Conservation (phyloP, 2,113 vertebrate genomes). For the Rhinoderma darwinii region DNA sequence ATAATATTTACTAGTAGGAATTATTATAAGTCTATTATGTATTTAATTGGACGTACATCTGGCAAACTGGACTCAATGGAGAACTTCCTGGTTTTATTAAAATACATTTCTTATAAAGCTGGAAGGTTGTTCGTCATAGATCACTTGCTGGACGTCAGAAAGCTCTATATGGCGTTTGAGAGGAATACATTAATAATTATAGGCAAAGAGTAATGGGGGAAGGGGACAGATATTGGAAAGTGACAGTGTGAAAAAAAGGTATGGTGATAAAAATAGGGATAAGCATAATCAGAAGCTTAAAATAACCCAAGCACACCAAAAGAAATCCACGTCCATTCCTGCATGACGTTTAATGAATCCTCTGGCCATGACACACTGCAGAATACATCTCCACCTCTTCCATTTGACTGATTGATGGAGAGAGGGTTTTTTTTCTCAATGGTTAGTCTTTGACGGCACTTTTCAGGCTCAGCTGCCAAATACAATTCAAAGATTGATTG, state of each 20-base stretch:
- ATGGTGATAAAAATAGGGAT: slow-evolving; percentile 32
- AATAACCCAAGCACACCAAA: slow-evolving; percentile 33
- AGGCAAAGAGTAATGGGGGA: slow-evolving; percentile 5
- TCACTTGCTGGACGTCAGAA: slow-evolving; percentile 36
- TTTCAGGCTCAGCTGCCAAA: slow-evolving; percentile 45
- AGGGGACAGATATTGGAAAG: neutral
- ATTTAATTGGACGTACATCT: neutral
- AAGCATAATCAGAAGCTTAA: slow-evolving; percentile 46
- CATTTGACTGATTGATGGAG: slow-evolving; percentile 49
- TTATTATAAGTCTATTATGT: neutral
- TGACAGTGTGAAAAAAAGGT: neutral
- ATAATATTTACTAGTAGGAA: neutral
- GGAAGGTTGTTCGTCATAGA: slow-evolving; percentile 44
- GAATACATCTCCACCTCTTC: slow-evolving; percentile 21
- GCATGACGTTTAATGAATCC: slow-evolving; percentile 43
- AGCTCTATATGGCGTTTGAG: slow-evolving; percentile 1
- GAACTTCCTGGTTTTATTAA: slow-evolving; percentile 1
- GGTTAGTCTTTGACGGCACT: slow-evolving; percentile 38
- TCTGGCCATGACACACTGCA: slow-evolving; percentile 49
- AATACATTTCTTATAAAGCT: slow-evolving; percentile 48
- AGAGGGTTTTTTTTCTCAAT: slow-evolving; percentile 24
- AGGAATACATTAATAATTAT: slow-evolving; percentile 33
- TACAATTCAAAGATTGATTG: slow-evolving; percentile 19
- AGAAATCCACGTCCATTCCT: slow-evolving; percentile 6
- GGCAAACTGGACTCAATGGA: neutral